Evolutionary conservation across 2,797 vertebrate genomes (phyloP).

Genomic region (Zalophus californianus): DNA sequence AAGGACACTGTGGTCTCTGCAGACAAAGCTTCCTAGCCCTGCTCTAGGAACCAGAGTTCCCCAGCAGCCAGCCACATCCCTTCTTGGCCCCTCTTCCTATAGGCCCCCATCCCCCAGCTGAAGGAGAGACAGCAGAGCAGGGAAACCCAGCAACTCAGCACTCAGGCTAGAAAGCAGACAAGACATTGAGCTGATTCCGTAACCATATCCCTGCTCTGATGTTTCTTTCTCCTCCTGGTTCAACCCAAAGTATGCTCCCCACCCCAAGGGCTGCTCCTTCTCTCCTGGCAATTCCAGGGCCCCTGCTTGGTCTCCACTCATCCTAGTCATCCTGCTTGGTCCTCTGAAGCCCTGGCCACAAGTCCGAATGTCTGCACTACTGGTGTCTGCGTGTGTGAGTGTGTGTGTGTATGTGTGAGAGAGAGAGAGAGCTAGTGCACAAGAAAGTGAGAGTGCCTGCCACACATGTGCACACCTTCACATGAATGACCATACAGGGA

Average conservation of each 20-base stretch:
- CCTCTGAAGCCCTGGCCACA: not conserved
- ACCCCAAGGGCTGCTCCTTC: not conserved
- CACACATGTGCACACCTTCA: not conserved
- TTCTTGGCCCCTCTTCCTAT: not conserved
- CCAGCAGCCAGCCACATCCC: not conserved
- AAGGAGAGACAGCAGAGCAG: not conserved
- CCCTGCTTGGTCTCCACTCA: not conserved
- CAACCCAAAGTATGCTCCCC: not conserved
- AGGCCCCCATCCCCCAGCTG: no score
- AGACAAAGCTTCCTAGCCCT: not conserved
- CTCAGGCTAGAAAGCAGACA: not conserved
- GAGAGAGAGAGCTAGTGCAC: not conserved
- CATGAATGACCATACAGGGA: not conserved
- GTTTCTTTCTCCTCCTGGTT: not conserved
- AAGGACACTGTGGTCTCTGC: not conserved
- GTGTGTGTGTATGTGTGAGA: not conserved
- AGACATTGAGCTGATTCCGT: not conserved
- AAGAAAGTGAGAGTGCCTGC: not conserved
- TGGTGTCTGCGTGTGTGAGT: not conserved
- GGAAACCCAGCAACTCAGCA: not conserved
- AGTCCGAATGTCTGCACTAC: not conserved
- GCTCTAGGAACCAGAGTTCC: not conserved
- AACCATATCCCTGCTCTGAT: not conserved
- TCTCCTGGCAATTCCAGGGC: accelerated
- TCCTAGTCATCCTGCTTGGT: not conserved